Conservation (phyloP, 2,888 invertebrate species). For the Cepaea hortensis region DNA sequence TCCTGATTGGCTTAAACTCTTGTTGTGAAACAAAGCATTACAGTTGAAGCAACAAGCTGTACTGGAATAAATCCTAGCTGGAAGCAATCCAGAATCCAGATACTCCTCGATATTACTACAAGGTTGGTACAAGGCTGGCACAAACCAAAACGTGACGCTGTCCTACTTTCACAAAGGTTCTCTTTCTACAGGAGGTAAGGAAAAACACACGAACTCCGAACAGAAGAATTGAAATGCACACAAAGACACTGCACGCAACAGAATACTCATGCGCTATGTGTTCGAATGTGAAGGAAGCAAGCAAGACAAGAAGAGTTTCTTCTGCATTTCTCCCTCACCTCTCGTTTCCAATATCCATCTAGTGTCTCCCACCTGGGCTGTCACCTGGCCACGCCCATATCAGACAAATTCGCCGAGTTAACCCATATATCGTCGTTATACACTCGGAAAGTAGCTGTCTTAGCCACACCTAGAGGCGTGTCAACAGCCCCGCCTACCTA, state of each 20-base stretch:
- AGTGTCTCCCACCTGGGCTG: constrained; percentile 2
- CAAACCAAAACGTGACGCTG: background rate
- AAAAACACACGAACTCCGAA: background rate
- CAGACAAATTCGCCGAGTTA: constrained; percentile 1
- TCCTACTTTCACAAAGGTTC: background rate
- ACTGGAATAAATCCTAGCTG: background rate
- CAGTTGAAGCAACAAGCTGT: background rate
- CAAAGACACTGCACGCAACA: constrained; percentile 25
- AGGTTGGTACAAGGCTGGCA: background rate
- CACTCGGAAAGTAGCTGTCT: background rate
- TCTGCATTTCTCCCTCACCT: background rate
- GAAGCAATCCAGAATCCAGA: background rate
- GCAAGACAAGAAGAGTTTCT: background rate
- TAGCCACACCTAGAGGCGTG: constrained; percentile 17
- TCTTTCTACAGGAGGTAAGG: background rate
- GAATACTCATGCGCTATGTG: background rate
- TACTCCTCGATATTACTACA: no score
- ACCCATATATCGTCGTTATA: background rate
- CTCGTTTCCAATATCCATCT: background rate
- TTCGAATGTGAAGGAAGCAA: background rate
- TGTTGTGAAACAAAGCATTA: background rate
- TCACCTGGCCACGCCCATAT: constrained; percentile 25
- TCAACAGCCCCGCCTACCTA: background rate
- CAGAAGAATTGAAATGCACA: background rate
- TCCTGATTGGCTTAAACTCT: background rate